Evolutionary conservation across 2,888 invertebrate species (phyloP).

Genomic region (Pseudococcus viburni): DNA sequence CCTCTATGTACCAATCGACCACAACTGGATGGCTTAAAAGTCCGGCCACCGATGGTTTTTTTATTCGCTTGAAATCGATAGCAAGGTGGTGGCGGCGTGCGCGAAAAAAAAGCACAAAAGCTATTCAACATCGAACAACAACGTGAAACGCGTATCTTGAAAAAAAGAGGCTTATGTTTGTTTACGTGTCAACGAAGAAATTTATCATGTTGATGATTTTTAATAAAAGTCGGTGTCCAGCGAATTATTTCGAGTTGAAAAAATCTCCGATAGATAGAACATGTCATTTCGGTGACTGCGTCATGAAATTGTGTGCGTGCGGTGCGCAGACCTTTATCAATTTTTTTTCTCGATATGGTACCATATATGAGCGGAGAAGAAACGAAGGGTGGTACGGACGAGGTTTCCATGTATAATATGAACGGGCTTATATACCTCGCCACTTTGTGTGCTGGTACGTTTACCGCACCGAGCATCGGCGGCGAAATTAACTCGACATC

Average conservation of each 20-base stretch:
- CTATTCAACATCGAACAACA: constrained; percentile 40
- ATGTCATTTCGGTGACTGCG: constrained; percentile 37
- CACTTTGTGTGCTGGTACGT: not conserved
- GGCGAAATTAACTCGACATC: constrained; percentile 36
- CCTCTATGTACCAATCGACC: not conserved
- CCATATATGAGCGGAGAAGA: not conserved
- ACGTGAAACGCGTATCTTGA: constrained; percentile 25
- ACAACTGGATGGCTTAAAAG: not conserved
- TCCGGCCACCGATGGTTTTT: not conserved
- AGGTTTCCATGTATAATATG: not conserved
- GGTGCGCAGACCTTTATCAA: constrained; percentile 43
- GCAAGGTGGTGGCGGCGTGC: not conserved
- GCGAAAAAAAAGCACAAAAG: constrained; percentile 27
- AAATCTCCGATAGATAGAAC: constrained; percentile 28
- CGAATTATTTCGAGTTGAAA: constrained; percentile 52
- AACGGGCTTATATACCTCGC: not conserved
- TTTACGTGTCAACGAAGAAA: constrained; percentile 54
- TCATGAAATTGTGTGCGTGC: constrained; percentile 8
- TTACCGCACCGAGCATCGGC: constrained; percentile 7
- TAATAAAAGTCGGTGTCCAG: constrained; percentile 38
- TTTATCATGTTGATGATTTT: constrained; percentile 54
- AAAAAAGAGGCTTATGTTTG: constrained; percentile 35
- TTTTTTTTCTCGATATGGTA: constrained; percentile 4
- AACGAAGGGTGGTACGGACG: not conserved
- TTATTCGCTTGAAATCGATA: not conserved